Percentiles rank a stretch among this genome's conserved stretches.
Evolutionary conservation across 2,113 vertebrate genomes (phyloP).

Genomic region (Sinocyclocheilus anophthalmus): DNA sequence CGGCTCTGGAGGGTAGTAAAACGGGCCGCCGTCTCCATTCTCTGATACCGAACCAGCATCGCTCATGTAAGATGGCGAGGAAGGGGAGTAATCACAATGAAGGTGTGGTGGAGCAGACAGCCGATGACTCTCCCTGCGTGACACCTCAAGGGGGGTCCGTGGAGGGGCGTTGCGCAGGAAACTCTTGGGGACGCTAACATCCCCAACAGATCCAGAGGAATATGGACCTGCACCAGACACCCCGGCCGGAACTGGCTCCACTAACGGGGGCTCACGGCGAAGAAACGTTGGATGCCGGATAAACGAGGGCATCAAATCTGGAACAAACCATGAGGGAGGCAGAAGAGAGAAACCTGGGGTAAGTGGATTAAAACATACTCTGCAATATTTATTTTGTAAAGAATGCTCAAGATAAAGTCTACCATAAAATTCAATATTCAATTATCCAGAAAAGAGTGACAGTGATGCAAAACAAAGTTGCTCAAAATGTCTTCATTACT

Average conservation of each 20-base stretch:
- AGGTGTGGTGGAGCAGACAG: slow-evolving; percentile 91
- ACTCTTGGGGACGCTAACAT: slow-evolving; percentile 85
- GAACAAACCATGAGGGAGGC: background rate
- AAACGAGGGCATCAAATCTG: slow-evolving; percentile 98
- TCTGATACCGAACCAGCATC: slow-evolving; percentile 81
- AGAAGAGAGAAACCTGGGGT: background rate
- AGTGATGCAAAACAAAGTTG: background rate
- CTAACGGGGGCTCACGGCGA: slow-evolving; percentile 86
- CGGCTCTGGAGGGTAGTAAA: slow-evolving; percentile 82
- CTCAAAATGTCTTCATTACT: background rate
- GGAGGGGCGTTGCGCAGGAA: slow-evolving; percentile 85
- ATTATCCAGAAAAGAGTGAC: background rate
- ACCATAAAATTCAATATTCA: background rate
- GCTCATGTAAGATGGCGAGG: slow-evolving; percentile 87
- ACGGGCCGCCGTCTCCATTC: slow-evolving; percentile 86
- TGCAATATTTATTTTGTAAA: background rate
- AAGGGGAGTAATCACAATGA: slow-evolving; percentile 87
- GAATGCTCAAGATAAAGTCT: background rate
- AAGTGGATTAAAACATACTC: background rate
- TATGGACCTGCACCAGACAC: slow-evolving; percentile 64
- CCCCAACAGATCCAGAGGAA: slow-evolving; percentile 65
- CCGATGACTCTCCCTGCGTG: slow-evolving; percentile 90
- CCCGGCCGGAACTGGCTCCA: slow-evolving; percentile 76
- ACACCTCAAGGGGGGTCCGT: slow-evolving; percentile 84
- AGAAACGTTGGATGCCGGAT: slow-evolving; percentile 98